Base-by-base conservation (phyloP, 1,140 invertebrate genomes). In the Drosophila santomea region DNA sequence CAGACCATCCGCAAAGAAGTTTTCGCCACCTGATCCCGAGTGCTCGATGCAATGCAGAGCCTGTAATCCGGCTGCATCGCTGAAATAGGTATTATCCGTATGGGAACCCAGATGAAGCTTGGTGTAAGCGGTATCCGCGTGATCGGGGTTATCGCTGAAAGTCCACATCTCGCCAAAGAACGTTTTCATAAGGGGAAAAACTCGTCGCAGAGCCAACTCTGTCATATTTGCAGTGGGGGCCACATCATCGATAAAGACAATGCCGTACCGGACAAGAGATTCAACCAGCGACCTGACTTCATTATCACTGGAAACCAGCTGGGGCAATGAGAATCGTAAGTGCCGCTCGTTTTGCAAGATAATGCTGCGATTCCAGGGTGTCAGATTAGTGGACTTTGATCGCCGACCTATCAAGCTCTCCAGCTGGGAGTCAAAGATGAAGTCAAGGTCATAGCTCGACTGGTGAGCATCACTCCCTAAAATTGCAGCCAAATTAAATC, bases 81-180 rank as follows among this genome's bases (percentile, higher is more conserved):
- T 94, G 55, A 96, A 95, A 78, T 96, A 97, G 0, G 96, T 96
- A 48, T 94, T 96, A 83, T 96, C 96, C 17, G 94, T 96, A 63
- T 95, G 94, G 0, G 92, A 89, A 6, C 93, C 93, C 1, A 95
- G 67, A 28, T 93, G 92, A 3, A 94, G 63, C 35, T 93, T 94
- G 0, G 94, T 94, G 74, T 96, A 96, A 0, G 96, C 95, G 0
- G 95, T 95, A 75, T 97, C 96, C 1, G 93, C 93, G 58, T 95
- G 94, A 28, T 93, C 93, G 23, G 93, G 80, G 35, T 93, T 91
- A 7, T 94, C 93, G 5, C 93, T 93, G 68, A 96, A 94, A 43
- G 93, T 91, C 94, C 94, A 95, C 93, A 95, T 94, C 36, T 94
- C 94, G 39, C 95, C 95, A 82, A 95, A 96, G 17, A 95, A 76